A percentile compares a stretch with the other conserved stretches of the same genome.
phyloP scores from a whole-genome alignment of 2,113 vertebrate genomes.

The Microcebus lehilahytsara region DNA sequence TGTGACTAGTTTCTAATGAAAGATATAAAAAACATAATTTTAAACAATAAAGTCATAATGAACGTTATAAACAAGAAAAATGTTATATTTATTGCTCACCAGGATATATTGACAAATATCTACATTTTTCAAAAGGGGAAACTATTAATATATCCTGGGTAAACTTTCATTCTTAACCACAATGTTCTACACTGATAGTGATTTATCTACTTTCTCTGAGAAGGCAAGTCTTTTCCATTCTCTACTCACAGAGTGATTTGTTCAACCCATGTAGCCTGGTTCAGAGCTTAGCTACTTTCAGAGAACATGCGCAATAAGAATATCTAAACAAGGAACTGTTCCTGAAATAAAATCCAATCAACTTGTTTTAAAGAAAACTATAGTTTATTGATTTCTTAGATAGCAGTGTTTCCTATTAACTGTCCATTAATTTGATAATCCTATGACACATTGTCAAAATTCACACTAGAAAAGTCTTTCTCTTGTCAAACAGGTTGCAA shows the following conservation, averaged over 20 bases:
- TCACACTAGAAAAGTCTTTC: neutral
- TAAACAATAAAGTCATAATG: neutral
- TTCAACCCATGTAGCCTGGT: neutral
- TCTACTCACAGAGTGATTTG: neutral
- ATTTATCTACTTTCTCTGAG: neutral
- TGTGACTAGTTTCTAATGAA: neutral
- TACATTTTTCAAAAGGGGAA: neutral
- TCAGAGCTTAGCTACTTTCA: neutral
- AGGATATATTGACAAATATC: neutral
- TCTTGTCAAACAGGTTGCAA: neutral
- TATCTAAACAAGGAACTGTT: neutral
- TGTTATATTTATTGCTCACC: neutral
- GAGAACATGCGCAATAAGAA: neutral
- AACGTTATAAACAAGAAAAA: neutral
- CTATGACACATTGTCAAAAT: neutral
- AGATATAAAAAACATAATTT: neutral
- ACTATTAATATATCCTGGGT: neutral
- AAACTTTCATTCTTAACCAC: neutral
- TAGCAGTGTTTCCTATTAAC: neutral
- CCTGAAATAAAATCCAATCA: neutral
- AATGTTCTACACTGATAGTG: fast-evolving
- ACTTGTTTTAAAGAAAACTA: neutral
- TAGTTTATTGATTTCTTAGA: neutral
- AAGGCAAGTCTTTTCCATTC: neutral
- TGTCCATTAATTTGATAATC: neutral